Evolutionary conservation across 2,888 invertebrate species (phyloP), one percentile per base, ranked within the genome.

Genomic region (Omphaloscelis lunosa): DNA sequence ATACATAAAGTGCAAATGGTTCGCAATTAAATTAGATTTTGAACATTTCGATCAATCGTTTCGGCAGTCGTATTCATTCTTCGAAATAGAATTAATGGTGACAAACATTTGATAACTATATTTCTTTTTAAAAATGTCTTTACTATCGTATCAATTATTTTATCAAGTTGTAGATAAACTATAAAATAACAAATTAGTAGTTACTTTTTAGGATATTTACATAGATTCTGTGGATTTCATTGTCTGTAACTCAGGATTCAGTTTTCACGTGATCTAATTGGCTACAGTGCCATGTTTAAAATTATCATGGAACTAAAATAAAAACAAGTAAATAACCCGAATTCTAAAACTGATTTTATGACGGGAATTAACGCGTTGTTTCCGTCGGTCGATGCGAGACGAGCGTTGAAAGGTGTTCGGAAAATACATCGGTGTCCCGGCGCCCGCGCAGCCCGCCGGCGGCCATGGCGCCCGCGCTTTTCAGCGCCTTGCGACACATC

Each of bases 291-390:
- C 93, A 91, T 89, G 95, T 96, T 95, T 95, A 96, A 96, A 96
- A 96, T 95, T 95, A 96, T 95, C 96, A 94, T 95, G 94, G 92
- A 94, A 94, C 96, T 95, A 94, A 96, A 96, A 96, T 96, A 96
- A 96, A 96, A 96, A 95, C 94, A 96, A 96, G 96, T 96, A 96
- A 96, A 96, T 96, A 96, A 96, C 95, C 96, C 95, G 95, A 95
- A 96, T 96, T 96, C 96, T 96, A 96, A 96, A 96, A 95, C 94
- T 94, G 96, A 96, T 96, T 96, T 96, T 96, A 96, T 96, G 96
- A 96, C 96, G 96, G 95, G 96, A 96, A 96, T 96, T 96, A 96
- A 96, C 96, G 96, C 94, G 96, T 96, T 96, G 96, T 96, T 96
- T 96, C 96, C 96, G 96, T 95, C 96, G 95, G 95, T 94, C 94